phyloP scores from a whole-genome alignment of 2,888 invertebrate species.

The Sarcophaga subvicina region DNA sequence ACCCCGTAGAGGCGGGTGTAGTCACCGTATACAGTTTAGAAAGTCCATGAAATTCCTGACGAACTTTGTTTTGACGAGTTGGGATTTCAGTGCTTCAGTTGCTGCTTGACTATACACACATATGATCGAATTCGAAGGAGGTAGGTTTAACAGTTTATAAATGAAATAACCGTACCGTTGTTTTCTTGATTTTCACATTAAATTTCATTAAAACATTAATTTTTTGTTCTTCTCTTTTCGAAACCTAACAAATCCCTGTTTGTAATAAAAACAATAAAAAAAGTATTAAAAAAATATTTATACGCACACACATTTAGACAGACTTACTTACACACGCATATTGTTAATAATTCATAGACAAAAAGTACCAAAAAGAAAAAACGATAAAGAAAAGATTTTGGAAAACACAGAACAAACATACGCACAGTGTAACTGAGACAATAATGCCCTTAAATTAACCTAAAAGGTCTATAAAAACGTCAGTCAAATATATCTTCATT shows the following conservation, averaged over 20 bases:
- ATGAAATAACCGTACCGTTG: too few species aligned
- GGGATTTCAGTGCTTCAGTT: too few species aligned
- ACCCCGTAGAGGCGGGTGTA: too few species aligned
- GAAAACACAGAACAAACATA: neutral
- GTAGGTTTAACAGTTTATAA: too few species aligned
- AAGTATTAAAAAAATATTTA: constrained; percentile 14
- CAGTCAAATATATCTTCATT: constrained; percentile 52
- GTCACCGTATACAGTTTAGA: too few species aligned
- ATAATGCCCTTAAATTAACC: constrained; percentile 52
- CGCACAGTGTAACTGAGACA: constrained; percentile 3
- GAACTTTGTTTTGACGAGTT: too few species aligned
- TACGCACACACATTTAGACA: neutral
- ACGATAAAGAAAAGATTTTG: neutral
- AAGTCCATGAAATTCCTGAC: too few species aligned
- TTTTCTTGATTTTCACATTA: neutral
- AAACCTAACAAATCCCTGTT: constrained; percentile 18
- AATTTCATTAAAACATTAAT: constrained; percentile 8
- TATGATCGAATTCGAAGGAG: too few species aligned
- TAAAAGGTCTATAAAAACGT: constrained; percentile 57
- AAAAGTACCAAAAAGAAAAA: neutral
- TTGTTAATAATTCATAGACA: constrained; percentile 37
- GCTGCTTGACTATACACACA: too few species aligned
- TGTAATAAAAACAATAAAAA: constrained; percentile 19
- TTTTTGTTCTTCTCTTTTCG: neutral
- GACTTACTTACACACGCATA: neutral